Evolutionary conservation across 2,797 vertebrate genomes (phyloP), one percentile per base, ranked within the genome.

Genomic region (Lagorchestes hirsutus): DNA sequence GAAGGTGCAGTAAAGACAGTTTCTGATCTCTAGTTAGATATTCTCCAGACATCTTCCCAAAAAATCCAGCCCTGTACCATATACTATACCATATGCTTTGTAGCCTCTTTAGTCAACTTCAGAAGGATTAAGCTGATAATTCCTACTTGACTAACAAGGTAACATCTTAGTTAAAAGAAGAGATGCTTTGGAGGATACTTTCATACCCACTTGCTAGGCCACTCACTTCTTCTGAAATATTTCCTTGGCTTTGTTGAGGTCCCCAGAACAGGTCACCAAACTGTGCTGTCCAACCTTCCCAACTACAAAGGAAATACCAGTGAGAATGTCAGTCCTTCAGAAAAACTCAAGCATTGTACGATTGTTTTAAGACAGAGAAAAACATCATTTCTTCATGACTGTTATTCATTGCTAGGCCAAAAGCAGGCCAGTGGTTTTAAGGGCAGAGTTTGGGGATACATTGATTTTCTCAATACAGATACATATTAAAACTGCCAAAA

Each of bases 201-300:
- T 93, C 34, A 95, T 91, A 96, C 29, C 95, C 16, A 92, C 56
- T 46, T 97, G 95, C n/a, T 96, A 54, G 16, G 74, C 57, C 29
- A 98, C 98, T 98, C 95, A 99, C 99, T 99, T 99, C 96, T 99
- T 99, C 94, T 98, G 98, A 98, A 99, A 99, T 96, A 99, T 0
- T 11, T 99, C 98, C 98, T 99, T 99, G 97, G 99, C 99, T 97
- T 99, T 99, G 94, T 87, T 93, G 92, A 99, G 98, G 96, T 99
- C 99, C 90, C 97, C 97, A 9, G 98, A 99, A 96, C 98, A 99
- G 87, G 95, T 10, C 56, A 98, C 98, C 93, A 99, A 97, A 90
- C 96, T 99, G 98, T 95, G 99, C 82, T 99, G 99, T 74, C 99
- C 99, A 9, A 98, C 98, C 98, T 99, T 99, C 6, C 99, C 99